Evolutionary conservation across 2,797 vertebrate genomes (phyloP).

Genomic region (Lepilemur ruficaudatus): DNA sequence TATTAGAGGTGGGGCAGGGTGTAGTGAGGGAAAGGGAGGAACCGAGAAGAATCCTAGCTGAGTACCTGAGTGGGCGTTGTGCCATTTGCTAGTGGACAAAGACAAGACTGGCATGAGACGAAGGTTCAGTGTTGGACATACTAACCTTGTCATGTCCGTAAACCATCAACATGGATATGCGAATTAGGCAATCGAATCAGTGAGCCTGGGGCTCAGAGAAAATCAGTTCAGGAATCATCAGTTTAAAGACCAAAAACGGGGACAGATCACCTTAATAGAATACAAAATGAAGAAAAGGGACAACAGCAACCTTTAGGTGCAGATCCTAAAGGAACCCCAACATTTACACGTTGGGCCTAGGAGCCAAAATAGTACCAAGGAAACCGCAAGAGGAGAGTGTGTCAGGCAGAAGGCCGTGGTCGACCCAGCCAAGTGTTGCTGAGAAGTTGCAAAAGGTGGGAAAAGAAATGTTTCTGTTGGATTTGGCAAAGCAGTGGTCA

Average conservation of each 20-base stretch:
- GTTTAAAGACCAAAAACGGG: background rate
- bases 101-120: background rate
- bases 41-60: background rate
- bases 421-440: fast-evolving
- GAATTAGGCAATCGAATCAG: background rate
- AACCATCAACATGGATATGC: background rate
- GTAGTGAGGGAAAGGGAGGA: background rate
- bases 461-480: background rate
- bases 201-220: background rate
- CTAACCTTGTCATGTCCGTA: background rate
- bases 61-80: background rate
- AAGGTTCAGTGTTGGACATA: background rate
- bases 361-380: background rate
- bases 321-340: background rate
- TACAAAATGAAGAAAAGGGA: background rate
- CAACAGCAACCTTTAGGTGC: background rate
- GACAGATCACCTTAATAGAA: background rate
- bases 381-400: background rate
- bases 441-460: background rate
- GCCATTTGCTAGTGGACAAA: background rate
- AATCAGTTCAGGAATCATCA: background rate
- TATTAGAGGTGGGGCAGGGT: background rate
- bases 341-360: background rate
- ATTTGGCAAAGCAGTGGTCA: background rate
- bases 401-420: background rate